phyloP scores from a whole-genome alignment of 1,140 invertebrate genomes.

The Metopolophium dirhodum region DNA sequence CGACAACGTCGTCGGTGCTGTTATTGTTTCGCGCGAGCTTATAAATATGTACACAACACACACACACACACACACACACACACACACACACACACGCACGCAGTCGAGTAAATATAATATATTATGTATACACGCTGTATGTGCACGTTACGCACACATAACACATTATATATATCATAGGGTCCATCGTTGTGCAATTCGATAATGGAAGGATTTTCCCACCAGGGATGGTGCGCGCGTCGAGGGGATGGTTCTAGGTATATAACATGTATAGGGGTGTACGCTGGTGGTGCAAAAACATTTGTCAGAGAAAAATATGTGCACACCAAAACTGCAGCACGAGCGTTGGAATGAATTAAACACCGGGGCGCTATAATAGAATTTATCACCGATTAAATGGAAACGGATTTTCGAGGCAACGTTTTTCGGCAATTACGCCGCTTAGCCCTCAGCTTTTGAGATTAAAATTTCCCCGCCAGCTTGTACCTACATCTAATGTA shows the following conservation, averaged over 20 bases:
- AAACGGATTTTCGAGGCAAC: conserved; percentile 31
- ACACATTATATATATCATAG: background rate
- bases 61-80: too few relatives aligned
- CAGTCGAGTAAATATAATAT: too few relatives aligned
- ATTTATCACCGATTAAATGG: conserved; percentile 17
- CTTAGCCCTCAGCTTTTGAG: background rate
- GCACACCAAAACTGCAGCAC: background rate
- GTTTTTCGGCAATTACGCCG: background rate
- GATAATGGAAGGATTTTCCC: background rate
- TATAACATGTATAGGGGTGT: too few relatives aligned
- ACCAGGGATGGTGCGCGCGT: background rate
- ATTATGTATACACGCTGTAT: too few relatives aligned
- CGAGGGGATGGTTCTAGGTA: background rate
- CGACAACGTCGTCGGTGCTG: background rate
- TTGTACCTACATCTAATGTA: background rate
- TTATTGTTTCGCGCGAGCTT: background rate
- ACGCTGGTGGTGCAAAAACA: background rate
- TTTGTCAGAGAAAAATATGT: background rate
- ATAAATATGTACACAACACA: background rate
- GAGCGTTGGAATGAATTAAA: conserved; percentile 29
- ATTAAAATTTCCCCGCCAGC: background rate
- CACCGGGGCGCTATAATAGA: background rate
- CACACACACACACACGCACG: too few relatives aligned
- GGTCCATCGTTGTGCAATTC: background rate
- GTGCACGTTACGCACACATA: background rate